phyloP scores from a whole-genome alignment of 2,113 vertebrate species.

The Falcunculus frontatus region DNA sequence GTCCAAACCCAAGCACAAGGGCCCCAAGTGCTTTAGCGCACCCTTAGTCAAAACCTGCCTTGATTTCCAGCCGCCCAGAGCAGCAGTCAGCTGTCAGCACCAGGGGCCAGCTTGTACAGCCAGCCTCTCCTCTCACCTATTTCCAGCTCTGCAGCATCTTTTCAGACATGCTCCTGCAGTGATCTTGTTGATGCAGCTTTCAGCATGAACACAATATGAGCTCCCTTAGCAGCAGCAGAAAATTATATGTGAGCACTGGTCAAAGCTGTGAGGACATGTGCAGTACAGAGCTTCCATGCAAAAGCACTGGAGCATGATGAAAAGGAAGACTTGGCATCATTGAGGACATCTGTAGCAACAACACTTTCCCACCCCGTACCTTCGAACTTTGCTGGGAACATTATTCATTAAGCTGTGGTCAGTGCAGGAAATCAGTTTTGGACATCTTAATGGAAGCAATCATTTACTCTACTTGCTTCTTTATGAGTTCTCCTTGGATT shows the following conservation, averaged over 20 bases:
- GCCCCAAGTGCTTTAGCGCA: accelerated
- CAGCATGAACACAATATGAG: background rate
- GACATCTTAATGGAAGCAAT: background rate
- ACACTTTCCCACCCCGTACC: background rate
- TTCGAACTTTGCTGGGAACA: background rate
- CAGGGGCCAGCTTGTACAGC: background rate
- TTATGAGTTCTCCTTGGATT: background rate
- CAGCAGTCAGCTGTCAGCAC: background rate
- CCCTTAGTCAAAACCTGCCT: background rate
- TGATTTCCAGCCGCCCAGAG: background rate
- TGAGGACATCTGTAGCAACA: background rate
- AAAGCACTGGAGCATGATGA: background rate
- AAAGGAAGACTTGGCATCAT: background rate
- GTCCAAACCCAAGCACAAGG: accelerated
- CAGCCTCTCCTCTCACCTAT: background rate
- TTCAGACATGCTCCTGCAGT: background rate
- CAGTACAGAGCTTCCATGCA: background rate
- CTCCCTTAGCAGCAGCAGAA: background rate
- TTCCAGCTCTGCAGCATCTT: background rate
- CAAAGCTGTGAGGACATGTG: background rate
- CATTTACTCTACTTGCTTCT: background rate
- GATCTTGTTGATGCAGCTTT: background rate
- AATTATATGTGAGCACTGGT: background rate
- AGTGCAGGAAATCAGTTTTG: background rate
- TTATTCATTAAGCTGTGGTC: background rate